Base-by-base conservation (phyloP, 2,888 invertebrate species). In the Tetheella fluctuosa region DNA sequence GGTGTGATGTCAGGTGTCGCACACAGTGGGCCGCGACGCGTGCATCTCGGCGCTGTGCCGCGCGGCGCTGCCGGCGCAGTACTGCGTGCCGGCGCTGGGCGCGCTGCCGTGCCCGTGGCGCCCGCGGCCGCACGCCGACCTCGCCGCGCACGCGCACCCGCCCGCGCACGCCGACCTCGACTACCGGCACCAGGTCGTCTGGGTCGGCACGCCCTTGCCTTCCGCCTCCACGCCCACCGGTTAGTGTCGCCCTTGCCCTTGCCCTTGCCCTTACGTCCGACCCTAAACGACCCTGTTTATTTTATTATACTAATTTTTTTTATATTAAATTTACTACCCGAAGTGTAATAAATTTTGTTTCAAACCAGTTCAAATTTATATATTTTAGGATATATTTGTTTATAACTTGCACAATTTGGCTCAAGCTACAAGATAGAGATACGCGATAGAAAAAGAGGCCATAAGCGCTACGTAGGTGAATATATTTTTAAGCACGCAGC, bases 41-140 rank as follows among this genome's bases (percentile, higher is more conserved):
- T 98, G 98, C 82, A 96, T 99, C 54, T 97, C 97, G 54, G 97
- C 99, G 4, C 95, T 99, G 77, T 99, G 99, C 87, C 98, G 98
- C 84, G 97, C 97, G n/a, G 98, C 99, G 0, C 94, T 99, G 70
- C 99, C 99, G 0, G 98, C 98, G 0, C 98, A 98, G 90, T 99
- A 99, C 92, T 97, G 98, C 63, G 94, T 98, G 72, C 97, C 98
- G 3, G 97, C 98, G 53, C 94, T 98, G 67, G 97, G 97, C 68
- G 95, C 95, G 39, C 96, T 98, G 87, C 97, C 97, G 79, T 95
- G 97, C 62, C 98, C 98, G 66, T 99, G 99, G 94, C 97, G 99
- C 95, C 97, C 80, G 20, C 42, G 42, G 20, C 0, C 1, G 1
- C 8, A n/a, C 97, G 99, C 90, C 96, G 98, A 74, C 96, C 58